A percentile compares a stretch with the other conserved stretches of the same genome.
These are phyloP conservation scores for Lucilia cuprina DNA, from an alignment of 1,140 invertebrate genomes.

Conservation along the genomic window DNA sequence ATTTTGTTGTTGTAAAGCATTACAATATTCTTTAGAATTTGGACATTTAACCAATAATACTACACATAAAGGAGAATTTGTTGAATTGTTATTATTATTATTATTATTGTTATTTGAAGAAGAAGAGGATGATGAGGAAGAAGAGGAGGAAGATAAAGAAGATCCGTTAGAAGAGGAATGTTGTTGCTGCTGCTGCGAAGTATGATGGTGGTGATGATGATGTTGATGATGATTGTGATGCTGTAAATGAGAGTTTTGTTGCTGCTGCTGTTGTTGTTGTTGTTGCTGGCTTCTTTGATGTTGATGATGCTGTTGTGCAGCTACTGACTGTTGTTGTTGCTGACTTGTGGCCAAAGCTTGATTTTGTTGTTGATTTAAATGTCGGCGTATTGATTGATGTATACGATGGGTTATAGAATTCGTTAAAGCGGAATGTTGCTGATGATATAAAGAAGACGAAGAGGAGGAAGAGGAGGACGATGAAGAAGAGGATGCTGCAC, in stretches of 20 bases:
- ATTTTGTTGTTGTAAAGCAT: conserved; percentile 45
- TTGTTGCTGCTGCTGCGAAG: conserved; percentile 16
- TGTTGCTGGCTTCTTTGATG: conserved; percentile 50
- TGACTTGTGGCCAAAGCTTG: conserved; percentile 38
- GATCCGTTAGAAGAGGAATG: conserved; percentile 19
- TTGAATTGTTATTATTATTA: background rate
- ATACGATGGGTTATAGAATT: conserved; percentile 61
- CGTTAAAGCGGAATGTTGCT: conserved; percentile 58
- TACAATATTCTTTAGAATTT: conserved; percentile 63
- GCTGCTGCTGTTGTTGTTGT: conserved; percentile 38
- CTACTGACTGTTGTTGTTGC: conserved; percentile 43
- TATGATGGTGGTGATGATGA: conserved; percentile 41
- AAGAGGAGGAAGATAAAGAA: background rate
- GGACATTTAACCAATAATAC: conserved; percentile 64
- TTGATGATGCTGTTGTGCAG: conserved; percentile 39
- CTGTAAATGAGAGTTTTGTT: conserved; percentile 31
- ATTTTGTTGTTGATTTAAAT: conserved; percentile 59
- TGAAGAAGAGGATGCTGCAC: background rate
- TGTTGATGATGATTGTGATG: conserved; percentile 44
- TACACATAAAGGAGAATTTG: conserved; percentile 62
- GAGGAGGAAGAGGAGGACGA: background rate
- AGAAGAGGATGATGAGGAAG: conserved; percentile 39
- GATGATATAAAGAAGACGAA: conserved; percentile 39
- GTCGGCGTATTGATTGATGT: conserved; percentile 58
- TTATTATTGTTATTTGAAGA: conserved; percentile 39